Conservation (phyloP, 2,797 vertebrate species). For the Sphenodon punctatus region DNA sequence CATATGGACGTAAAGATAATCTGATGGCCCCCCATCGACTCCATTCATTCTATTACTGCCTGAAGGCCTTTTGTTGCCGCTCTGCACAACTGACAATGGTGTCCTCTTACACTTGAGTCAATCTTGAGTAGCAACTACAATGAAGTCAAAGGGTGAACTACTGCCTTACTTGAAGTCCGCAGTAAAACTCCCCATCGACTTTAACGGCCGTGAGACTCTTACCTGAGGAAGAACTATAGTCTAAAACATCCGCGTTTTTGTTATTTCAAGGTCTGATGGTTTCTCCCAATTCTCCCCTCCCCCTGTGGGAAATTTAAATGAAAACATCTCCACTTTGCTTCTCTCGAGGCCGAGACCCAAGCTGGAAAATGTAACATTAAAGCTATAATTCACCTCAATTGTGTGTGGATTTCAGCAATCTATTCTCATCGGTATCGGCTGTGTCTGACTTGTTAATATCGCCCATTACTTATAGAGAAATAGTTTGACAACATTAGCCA, state of each 20-base stretch:
- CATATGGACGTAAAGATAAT: no score
- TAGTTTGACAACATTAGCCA: rapidly evolving
- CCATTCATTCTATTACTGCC: no score
- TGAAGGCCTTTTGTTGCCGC: not conserved
- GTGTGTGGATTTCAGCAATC: not conserved
- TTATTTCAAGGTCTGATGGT: no score
- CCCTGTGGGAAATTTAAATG: not conserved
- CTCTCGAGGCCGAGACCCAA: not conserved
- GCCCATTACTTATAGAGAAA: not conserved
- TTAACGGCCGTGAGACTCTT: no score
- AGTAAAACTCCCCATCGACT: no score
- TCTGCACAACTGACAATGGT: not conserved
- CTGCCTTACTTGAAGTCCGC: no score
- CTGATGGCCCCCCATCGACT: no score
- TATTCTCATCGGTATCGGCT: not conserved
- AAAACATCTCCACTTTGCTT: not conserved
- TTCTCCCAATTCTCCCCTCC: not conserved
- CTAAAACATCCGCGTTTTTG: no score
- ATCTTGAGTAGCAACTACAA: not conserved
- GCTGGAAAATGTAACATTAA: not conserved
- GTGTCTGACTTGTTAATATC: not conserved
- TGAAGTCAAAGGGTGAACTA: not conserved
- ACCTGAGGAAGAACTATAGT: no score
- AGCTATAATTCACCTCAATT: not conserved
- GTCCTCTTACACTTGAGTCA: rapidly evolving